Conservation (phyloP, 2,113 vertebrate genomes). For the Maccullochella peelii region DNA sequence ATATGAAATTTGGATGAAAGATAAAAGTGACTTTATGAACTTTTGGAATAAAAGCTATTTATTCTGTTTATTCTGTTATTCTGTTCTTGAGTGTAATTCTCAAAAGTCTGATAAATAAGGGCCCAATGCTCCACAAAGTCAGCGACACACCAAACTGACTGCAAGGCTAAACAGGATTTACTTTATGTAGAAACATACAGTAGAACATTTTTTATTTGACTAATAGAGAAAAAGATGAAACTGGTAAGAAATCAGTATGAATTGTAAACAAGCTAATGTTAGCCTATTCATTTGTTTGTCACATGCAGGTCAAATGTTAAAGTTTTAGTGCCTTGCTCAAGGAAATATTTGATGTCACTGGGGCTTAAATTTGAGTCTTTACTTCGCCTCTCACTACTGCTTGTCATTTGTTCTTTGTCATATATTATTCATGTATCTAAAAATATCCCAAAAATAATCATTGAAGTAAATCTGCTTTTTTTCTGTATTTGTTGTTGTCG, state of each 20-base stretch:
- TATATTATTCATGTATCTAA: conserved; percentile 20
- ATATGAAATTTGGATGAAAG: conserved; percentile 3
- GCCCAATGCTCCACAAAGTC: not conserved
- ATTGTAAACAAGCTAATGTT: not conserved
- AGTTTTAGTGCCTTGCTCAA: not conserved
- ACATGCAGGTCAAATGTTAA: not conserved
- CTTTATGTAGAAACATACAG: not conserved
- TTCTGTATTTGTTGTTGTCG: conserved; percentile 3
- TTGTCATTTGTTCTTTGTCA: conserved; percentile 10
- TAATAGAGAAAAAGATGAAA: not conserved
- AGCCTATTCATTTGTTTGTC: not conserved
- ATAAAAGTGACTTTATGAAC: not conserved
- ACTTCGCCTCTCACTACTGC: not conserved
- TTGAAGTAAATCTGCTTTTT: not conserved
- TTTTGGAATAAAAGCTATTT: not conserved
- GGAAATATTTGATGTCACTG: not conserved
- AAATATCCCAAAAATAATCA: conserved; percentile 24
- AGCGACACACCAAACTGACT: not conserved
- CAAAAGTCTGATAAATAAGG: not conserved
- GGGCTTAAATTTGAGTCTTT: not conserved
- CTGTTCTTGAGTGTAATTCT: too few species aligned
- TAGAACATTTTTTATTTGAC: not conserved
- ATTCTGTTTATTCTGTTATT: too few species aligned
- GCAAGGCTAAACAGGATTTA: not conserved
- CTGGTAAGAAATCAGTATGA: not conserved